Percentiles rank a stretch among this genome's conserved stretches.
Evolutionary conservation across 2,797 vertebrate species (phyloP).

Genomic region (Anas bernieri): DNA sequence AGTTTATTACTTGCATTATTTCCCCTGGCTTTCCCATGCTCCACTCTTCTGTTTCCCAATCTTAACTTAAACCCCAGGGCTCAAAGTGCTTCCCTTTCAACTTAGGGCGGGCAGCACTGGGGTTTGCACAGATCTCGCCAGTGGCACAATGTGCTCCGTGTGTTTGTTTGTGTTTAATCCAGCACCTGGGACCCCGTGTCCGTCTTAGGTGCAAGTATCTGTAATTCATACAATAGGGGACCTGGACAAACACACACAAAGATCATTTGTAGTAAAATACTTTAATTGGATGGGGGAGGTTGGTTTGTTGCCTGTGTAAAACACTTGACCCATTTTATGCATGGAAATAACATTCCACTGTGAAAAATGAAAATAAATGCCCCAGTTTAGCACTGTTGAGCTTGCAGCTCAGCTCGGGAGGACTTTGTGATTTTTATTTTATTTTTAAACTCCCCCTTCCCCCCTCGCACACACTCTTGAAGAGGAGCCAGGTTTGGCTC

Average conservation of each 20-base stretch:
- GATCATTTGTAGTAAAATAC: constrained; percentile 74
- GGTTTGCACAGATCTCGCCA: neutral
- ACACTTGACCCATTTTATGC: constrained; percentile 80
- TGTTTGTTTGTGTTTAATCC: neutral
- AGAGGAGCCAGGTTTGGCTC: constrained; percentile 78
- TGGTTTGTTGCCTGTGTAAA: constrained; percentile 74
- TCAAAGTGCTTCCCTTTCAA: constrained; percentile 36
- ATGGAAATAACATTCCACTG: constrained; percentile 77
- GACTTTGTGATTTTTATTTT: constrained; percentile 69
- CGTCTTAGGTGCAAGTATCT: constrained; percentile 41
- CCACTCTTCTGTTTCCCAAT: neutral
- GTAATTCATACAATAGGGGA: constrained; percentile 50
- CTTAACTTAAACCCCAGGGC: constrained; percentile 23
- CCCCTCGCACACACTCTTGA: constrained; percentile 20
- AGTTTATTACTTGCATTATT: neutral
- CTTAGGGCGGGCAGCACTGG: neutral
- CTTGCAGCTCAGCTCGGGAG: constrained; percentile 56
- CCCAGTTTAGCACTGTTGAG: constrained; percentile 58
- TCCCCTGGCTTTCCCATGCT: neutral
- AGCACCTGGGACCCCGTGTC: neutral
- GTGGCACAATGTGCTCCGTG: neutral
- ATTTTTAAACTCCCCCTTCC: constrained; percentile 47
- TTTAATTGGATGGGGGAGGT: constrained; percentile 74
- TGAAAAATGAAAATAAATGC: constrained; percentile 70
- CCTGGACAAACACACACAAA: constrained; percentile 58